Conservation (phyloP, 1,140 invertebrate genomes). For the Drosophila rufa region DNA sequence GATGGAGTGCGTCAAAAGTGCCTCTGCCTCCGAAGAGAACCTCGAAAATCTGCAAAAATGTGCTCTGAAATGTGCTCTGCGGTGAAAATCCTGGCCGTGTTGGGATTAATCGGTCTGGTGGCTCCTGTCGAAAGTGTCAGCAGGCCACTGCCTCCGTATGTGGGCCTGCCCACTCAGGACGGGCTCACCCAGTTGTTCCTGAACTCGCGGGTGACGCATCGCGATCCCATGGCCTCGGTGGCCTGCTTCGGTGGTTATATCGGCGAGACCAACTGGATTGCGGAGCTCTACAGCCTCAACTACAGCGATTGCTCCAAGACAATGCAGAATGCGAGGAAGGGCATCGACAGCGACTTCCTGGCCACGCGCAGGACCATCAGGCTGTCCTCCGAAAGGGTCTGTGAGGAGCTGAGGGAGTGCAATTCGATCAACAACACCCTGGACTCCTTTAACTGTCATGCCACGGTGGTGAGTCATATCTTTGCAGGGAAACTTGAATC, state of each 20-base stretch:
- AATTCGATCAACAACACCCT: slow-evolving; percentile 55
- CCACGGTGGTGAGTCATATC: slow-evolving; percentile 56
- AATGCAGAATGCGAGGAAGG: slow-evolving; percentile 46
- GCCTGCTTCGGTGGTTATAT: slow-evolving; percentile 79
- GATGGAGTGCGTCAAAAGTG: slow-evolving; percentile 72
- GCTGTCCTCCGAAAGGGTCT: slow-evolving; percentile 46
- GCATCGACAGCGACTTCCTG: slow-evolving; percentile 66
- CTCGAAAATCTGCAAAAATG: slow-evolving; percentile 1
- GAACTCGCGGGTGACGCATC: slow-evolving; percentile 62
- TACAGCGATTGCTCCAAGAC: slow-evolving; percentile 52
- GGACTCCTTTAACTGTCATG: slow-evolving; percentile 73
- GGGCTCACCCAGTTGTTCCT: slow-evolving; percentile 71
- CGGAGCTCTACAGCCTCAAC: slow-evolving; percentile 61
- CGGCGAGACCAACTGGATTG: slow-evolving; percentile 66
- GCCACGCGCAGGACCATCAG: slow-evolving; percentile 54
- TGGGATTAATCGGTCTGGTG: slow-evolving; percentile 28
- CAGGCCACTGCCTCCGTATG: slow-evolving; percentile 57
- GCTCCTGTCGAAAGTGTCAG: slow-evolving; percentile 33
- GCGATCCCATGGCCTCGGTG: slow-evolving; percentile 65
- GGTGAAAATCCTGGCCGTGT: slow-evolving; percentile 28
- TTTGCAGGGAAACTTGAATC: not conserved
- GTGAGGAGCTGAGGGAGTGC: slow-evolving; percentile 48
- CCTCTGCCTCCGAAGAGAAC: slow-evolving; percentile 3
- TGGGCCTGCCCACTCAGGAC: slow-evolving; percentile 68
- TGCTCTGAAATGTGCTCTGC: not conserved